Conservation (phyloP, 2,797 vertebrate genomes). For the Ibycter americanus region DNA sequence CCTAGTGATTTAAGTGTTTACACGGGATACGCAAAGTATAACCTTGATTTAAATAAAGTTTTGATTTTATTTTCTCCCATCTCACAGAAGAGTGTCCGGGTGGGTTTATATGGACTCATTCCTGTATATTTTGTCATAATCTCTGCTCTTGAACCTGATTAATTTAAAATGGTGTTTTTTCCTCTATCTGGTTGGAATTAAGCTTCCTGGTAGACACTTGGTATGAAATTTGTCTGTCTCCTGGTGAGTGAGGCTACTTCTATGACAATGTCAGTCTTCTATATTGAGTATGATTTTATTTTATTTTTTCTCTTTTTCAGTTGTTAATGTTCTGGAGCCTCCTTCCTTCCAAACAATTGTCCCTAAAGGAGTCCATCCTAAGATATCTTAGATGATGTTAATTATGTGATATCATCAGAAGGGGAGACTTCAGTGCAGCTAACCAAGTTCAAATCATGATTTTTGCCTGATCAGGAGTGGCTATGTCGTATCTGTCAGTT, state of each 20-base stretch:
- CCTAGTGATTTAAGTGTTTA: too few species aligned
- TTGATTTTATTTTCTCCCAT: background rate
- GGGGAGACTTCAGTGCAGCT: background rate
- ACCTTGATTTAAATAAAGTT: background rate
- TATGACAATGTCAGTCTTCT: background rate
- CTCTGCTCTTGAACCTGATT: background rate
- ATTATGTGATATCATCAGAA: background rate
- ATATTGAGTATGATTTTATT: background rate
- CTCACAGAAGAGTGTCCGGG: background rate
- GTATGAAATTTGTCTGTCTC: background rate
- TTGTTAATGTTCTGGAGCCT: background rate
- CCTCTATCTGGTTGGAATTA: background rate
- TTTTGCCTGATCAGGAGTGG: background rate
- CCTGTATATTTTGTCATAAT: background rate
- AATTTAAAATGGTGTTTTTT: too few species aligned
- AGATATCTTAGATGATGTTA: background rate
- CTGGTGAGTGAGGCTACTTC: background rate
- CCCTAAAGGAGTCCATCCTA: background rate
- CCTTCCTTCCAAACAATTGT: background rate
- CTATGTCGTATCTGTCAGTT: background rate
- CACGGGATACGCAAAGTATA: background rate
- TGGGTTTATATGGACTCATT: background rate
- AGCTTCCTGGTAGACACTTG: background rate
- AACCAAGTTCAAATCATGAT: background rate
- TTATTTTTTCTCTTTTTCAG: background rate